phyloP scores from a whole-genome alignment of 2,113 vertebrate species.

The Riparia riparia region DNA sequence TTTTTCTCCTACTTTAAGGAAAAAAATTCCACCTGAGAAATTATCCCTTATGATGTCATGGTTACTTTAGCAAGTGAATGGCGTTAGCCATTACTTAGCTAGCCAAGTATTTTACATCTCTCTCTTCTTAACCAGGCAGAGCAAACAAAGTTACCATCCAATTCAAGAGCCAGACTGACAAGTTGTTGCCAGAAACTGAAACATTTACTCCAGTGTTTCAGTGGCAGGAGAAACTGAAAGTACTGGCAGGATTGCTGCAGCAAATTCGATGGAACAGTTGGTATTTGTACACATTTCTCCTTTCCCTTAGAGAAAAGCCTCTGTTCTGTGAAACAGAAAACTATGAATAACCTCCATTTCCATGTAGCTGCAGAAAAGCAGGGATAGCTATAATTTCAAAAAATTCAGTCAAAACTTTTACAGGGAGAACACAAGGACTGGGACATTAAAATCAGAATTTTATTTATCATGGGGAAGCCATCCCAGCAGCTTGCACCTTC shows the following conservation, averaged over 20 bases:
- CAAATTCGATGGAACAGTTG: neutral
- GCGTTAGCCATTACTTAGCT: neutral
- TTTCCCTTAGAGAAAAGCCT: neutral
- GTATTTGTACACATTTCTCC: neutral
- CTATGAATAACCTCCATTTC: neutral
- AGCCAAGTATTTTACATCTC: neutral
- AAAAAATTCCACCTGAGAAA: constrained; percentile 20
- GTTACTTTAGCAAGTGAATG: neutral
- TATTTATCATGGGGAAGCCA: neutral
- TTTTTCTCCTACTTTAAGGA: neutral
- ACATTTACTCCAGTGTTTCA: neutral
- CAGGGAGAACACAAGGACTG: neutral
- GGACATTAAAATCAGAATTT: neutral
- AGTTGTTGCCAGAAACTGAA: neutral
- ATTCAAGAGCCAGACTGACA: neutral
- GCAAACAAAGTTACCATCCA: neutral
- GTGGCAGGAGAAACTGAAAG: neutral
- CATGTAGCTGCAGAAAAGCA: neutral
- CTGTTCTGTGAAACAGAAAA: neutral
- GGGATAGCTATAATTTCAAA: neutral
- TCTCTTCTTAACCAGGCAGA: neutral
- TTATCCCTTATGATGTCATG: neutral
- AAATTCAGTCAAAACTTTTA: neutral
- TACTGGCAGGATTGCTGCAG: neutral
- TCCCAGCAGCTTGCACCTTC: neutral